phyloP scores from a whole-genome alignment of 2,113 vertebrate species.

The Leptosomus discolor region DNA sequence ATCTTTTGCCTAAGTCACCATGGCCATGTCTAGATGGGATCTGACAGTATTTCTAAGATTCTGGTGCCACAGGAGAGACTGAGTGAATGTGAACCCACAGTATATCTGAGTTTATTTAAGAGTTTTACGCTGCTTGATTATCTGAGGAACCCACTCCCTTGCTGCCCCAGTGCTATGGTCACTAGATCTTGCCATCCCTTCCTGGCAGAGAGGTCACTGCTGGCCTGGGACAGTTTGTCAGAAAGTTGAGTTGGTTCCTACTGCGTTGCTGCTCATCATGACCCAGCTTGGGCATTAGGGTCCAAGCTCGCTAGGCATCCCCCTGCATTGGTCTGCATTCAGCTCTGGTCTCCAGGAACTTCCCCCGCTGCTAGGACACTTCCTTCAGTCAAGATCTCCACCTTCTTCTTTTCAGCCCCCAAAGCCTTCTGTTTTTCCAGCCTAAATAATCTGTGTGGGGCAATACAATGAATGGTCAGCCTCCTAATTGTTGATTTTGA shows the following conservation, averaged over 20 bases:
- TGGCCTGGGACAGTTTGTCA: background rate
- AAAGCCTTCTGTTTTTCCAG: background rate
- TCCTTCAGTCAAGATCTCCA: background rate
- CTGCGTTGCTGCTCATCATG: background rate
- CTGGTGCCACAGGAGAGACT: background rate
- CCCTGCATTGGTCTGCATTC: background rate
- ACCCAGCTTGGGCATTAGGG: background rate
- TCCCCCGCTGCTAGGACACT: rapidly evolving
- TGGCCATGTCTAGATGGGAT: background rate
- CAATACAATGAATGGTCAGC: background rate
- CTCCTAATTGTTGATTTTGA: background rate
- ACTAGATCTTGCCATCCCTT: background rate
- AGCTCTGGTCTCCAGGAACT: background rate
- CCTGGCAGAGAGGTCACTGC: background rate
- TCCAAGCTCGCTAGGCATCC: background rate
- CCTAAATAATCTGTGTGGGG: background rate
- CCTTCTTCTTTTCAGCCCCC: background rate
- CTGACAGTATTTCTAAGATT: background rate
- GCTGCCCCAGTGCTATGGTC: background rate
- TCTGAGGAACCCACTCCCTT: background rate
- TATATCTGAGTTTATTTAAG: background rate
- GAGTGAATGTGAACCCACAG: background rate
- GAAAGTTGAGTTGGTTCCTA: background rate
- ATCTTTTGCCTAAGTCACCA: background rate
- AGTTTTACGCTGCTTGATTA: background rate